Evolutionary conservation across 2,888 invertebrate genomes (phyloP).

Genomic region (Nephrotoma flavescens): DNA sequence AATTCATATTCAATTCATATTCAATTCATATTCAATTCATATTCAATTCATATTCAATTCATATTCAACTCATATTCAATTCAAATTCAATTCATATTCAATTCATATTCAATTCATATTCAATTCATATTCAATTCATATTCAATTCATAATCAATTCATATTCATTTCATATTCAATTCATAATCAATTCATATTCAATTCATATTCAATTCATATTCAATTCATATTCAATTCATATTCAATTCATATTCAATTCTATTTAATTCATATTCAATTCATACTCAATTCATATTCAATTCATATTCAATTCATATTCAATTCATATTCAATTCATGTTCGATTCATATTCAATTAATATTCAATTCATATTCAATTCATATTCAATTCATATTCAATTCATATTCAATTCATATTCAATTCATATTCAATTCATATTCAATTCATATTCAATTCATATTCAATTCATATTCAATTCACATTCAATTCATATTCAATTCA

Average conservation of each 20-base stretch:
- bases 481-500: too few relatives aligned
- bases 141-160: not conserved
- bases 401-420: too few relatives aligned
- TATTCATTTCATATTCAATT: not conserved
- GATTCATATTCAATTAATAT: too few relatives aligned
- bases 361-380: too few relatives aligned
- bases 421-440: too few relatives aligned
- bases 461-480: too few relatives aligned
- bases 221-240: not conserved
- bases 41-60: not conserved
- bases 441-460: too few relatives aligned
- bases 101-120: not conserved
- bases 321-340: too few relatives aligned
- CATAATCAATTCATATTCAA: not conserved
- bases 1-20: not conserved
- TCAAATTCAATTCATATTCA: not conserved
- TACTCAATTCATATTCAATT: too few relatives aligned
- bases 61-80: not conserved
- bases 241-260: not conserved
- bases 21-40: not conserved
- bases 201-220: not conserved
- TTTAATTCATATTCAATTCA: too few relatives aligned
- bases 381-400: too few relatives aligned
- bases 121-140: not conserved
- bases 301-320: too few relatives aligned